Evolutionary conservation across 2,797 vertebrate genomes (phyloP), one percentile per base, ranked within the genome.

Genomic region (Cirrhinus molitorella): DNA sequence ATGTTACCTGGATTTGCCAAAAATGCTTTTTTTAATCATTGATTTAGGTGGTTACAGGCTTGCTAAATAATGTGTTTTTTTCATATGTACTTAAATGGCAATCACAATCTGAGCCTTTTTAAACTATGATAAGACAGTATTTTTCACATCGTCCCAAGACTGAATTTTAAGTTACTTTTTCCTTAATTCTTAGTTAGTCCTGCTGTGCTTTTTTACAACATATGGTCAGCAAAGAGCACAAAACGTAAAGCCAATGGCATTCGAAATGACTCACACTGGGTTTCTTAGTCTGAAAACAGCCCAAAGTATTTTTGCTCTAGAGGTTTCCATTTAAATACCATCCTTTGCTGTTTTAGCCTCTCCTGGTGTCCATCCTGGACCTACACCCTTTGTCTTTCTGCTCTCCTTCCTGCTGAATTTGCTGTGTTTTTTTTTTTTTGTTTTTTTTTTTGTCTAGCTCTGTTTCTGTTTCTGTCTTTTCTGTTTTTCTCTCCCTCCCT

Each of bases 311-410:
- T 82, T 83, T 71, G 79, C 53, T 53, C 34, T 12, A 88, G 89
- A 91, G 92, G 73, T 93, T 94, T 93, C 91, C 91, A 90, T 91
- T 82, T 89, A 77, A 86, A 81, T 72, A 90, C 88, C 87, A 78
- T 59, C 80, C 73, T 65, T 80, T 84, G 87, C 81, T 80, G 61
- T 79, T 71, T 78, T 17, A 74, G 51, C 55, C 65, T 37, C 49
- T 71, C 53, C n/a, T 25, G 17, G 63, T 68, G 51, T 67, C 63
- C 57, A 28, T 77, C 7, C 67, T 71, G 53, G 61, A 79, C 80
- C 61, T 70, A 45, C 68, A 28, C 34, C 78, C 59, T 40, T 63
- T 71, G 51, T 71, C 37, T 63, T 73, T 67, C 37, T 79, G 19
- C 34, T 37, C 59, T 66, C 45, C 17, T 82, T 82, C 45, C 28